phyloP scores from a whole-genome alignment of 2,113 vertebrate genomes.

The Callocephalon fimbriatum region DNA sequence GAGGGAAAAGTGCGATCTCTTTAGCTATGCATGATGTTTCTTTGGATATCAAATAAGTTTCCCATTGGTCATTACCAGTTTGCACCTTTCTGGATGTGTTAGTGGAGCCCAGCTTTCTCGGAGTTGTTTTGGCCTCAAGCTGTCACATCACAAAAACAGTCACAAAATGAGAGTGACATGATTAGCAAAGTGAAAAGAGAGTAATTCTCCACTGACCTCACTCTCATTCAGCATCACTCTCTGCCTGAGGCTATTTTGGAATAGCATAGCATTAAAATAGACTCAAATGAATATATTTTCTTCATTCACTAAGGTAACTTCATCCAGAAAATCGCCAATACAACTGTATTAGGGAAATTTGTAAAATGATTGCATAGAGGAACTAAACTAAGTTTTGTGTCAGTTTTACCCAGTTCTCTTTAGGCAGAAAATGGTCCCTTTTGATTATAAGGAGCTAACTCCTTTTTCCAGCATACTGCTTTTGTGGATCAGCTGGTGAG shows the following conservation, averaged over 20 bases:
- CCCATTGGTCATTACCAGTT: not conserved
- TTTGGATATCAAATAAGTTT: not conserved
- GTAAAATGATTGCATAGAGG: not conserved
- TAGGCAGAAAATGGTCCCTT: not conserved
- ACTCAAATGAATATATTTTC: not conserved
- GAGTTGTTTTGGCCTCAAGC: not conserved
- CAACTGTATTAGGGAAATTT: not conserved
- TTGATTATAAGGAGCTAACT: not conserved
- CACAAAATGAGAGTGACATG: not conserved
- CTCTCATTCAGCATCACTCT: not conserved
- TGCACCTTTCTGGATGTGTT: not conserved
- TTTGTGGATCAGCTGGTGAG: not conserved
- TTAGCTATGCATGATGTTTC: not conserved
- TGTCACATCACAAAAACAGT: constrained; percentile 11
- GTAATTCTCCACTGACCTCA: not conserved
- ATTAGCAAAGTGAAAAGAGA: constrained; percentile 44
- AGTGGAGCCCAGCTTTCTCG: not conserved
- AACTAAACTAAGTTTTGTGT: not conserved
- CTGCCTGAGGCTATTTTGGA: not conserved
- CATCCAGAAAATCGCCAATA: not conserved
- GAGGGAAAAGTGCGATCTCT: rapidly evolving
- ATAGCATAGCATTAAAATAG: not conserved
- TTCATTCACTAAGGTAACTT: not conserved
- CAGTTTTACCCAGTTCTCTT: not conserved
- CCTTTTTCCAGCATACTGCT: not conserved